Conservation (phyloP, 2,797 vertebrate genomes). For the Anniella stebbinsi region DNA sequence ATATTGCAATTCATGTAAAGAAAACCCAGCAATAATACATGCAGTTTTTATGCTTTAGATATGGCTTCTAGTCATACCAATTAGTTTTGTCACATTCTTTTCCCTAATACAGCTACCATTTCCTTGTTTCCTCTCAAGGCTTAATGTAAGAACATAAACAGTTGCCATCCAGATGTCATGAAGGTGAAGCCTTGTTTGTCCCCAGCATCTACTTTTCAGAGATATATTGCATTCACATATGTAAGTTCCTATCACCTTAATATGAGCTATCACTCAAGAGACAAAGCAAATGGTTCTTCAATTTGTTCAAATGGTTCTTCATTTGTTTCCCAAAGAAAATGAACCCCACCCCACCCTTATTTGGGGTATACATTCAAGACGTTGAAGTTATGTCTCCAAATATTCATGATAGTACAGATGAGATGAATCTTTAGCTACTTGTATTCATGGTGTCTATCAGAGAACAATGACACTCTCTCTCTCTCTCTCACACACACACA, state of each 20-base stretch:
- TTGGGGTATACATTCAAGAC: neutral
- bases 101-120: neutral
- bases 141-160: neutral
- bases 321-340: neutral
- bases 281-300: too few species aligned
- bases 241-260: neutral
- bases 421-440: neutral
- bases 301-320: neutral
- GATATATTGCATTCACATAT: neutral
- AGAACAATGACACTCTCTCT: constrained; percentile 48
- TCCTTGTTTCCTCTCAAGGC: neutral
- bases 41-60: neutral
- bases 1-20: too few species aligned
- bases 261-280: neutral
- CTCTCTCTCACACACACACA: neutral
- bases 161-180: neutral
- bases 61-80: neutral
- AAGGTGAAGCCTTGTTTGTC: neutral
- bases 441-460: rapidly evolving
- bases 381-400: neutral
- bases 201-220: too few species aligned
- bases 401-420: neutral
- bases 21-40: too few species aligned
- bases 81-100: neutral
- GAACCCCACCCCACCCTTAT: neutral